These are phyloP conservation scores for Drosophila meridiana DNA, from an alignment of 2,888 invertebrate genomes.

Conservation along the genomic window DNA sequence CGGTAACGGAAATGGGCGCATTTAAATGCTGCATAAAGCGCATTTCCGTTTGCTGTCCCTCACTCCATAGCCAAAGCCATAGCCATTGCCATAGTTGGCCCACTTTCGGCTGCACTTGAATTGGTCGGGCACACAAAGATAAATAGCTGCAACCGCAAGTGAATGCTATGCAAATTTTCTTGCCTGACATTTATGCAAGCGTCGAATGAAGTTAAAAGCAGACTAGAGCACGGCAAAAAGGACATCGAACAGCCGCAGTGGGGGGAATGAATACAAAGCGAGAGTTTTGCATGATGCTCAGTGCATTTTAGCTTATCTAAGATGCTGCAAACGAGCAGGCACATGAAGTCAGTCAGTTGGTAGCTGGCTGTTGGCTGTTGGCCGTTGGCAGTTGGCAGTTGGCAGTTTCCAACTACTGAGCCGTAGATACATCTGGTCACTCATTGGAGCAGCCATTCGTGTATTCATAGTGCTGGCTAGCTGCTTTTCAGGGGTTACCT, in stretches of 20 bases:
- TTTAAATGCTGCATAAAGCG: conserved; percentile 75
- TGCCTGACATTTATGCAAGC: conserved; percentile 67
- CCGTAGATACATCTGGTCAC: conserved; percentile 44
- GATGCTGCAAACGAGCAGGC: conserved; percentile 17
- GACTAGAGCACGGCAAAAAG: background rate
- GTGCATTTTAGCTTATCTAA: conserved; percentile 47
- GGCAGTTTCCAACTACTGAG: conserved; percentile 15
- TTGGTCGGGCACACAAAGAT: conserved; percentile 51
- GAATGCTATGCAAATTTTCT: conserved; percentile 67
- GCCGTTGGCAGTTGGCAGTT: conserved; percentile 1
- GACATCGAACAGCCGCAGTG: conserved; percentile 9
- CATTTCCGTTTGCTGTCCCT: conserved; percentile 62
- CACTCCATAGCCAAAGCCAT: conserved; percentile 9
- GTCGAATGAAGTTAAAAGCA: conserved; percentile 8
- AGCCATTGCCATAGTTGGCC: conserved; percentile 33
- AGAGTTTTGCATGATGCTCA: conserved; percentile 36
- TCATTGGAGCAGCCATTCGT: conserved; percentile 58
- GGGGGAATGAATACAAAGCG: conserved; percentile 7
- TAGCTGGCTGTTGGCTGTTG: background rate
- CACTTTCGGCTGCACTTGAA: conserved; percentile 60
- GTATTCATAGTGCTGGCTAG: conserved; percentile 33
- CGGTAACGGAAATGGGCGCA: conserved; percentile 66
- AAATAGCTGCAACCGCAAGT: conserved; percentile 60
- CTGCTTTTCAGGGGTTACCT: conserved; percentile 38
- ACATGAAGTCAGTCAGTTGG: background rate